Percentiles rank a stretch among this genome's conserved stretches.
These are phyloP conservation scores for Lagopus leucura DNA, from an alignment of 2,113 vertebrate species.

Conservation along the genomic window DNA sequence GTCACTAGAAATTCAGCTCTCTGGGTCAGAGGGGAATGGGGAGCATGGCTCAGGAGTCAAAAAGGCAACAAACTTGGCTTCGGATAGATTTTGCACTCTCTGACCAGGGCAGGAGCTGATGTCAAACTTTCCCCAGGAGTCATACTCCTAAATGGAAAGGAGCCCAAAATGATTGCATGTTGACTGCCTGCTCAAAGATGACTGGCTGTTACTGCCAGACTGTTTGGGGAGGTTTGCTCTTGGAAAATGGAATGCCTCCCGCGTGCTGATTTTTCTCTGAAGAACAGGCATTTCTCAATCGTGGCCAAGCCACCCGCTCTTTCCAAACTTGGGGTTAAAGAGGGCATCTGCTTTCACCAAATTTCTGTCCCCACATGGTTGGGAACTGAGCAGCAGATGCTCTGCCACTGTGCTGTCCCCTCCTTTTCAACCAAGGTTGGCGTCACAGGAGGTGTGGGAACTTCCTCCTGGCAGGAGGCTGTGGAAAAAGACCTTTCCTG, in stretches of 20 bases:
- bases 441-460: background rate
- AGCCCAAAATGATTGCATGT: background rate
- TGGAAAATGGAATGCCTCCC: background rate
- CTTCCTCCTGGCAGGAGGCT: background rate
- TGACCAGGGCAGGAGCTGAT: conserved; percentile 16
- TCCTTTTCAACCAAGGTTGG: background rate
- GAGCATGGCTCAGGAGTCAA: background rate
- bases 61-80: conserved; percentile 33
- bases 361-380: background rate
- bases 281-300: conserved; percentile 27
- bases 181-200: conserved; percentile 10
- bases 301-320: background rate
- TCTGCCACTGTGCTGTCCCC: background rate
- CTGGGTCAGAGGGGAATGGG: conserved; percentile 1
- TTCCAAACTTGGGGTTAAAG: background rate
- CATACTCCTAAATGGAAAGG: background rate
- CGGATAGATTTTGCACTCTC: background rate
- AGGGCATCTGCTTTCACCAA: background rate
- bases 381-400: background rate
- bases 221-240: conserved; percentile 20
- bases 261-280: background rate
- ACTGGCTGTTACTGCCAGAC: background rate
- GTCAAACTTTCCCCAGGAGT: conserved; percentile 37
- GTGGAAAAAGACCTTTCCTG: background rate
- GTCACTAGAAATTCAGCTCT: conserved; percentile 41